Evolutionary conservation across 2,888 invertebrate species (phyloP).

Genomic region (Temnothorax rugatulus): DNA sequence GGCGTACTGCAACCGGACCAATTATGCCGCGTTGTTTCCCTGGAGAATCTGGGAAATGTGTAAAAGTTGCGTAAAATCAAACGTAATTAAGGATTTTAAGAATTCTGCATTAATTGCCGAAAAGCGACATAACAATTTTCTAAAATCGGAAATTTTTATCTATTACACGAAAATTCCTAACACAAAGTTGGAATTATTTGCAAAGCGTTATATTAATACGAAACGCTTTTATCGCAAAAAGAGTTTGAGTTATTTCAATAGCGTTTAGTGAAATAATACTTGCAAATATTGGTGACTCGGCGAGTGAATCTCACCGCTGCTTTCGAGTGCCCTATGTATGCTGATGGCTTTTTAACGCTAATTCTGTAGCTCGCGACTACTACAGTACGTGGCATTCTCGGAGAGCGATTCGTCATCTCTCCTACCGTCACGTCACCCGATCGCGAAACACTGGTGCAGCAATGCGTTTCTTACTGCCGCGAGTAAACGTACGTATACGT

Average conservation of each 20-base stretch:
- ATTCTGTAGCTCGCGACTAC: not conserved
- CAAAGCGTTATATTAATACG: not conserved
- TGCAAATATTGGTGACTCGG: not conserved
- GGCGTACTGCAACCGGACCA: constrained; percentile 57
- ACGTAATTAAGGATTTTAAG: not conserved
- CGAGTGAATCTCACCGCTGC: not conserved
- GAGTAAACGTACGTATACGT: constrained; percentile 49
- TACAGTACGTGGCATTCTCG: not conserved
- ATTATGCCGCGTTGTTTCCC: constrained; percentile 59
- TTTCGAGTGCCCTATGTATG: not conserved
- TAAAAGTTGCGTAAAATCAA: not conserved
- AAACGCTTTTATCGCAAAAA: not conserved
- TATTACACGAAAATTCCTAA: not conserved
- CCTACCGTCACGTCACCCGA: constrained; percentile 53
- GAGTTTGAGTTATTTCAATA: not conserved
- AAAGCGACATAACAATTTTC: not conserved
- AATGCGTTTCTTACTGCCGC: constrained; percentile 80
- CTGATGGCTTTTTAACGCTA: not conserved
- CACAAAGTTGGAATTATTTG: not conserved
- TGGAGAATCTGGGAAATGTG: not conserved
- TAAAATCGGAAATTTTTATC: not conserved
- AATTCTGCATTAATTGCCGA: not conserved
- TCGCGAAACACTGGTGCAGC: constrained; percentile 80
- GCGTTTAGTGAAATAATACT: not conserved
- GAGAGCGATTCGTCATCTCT: constrained; percentile 69